These are phyloP conservation scores for Sesia apiformis DNA, from an alignment of 2,888 invertebrate species.

Conservation along the genomic window DNA sequence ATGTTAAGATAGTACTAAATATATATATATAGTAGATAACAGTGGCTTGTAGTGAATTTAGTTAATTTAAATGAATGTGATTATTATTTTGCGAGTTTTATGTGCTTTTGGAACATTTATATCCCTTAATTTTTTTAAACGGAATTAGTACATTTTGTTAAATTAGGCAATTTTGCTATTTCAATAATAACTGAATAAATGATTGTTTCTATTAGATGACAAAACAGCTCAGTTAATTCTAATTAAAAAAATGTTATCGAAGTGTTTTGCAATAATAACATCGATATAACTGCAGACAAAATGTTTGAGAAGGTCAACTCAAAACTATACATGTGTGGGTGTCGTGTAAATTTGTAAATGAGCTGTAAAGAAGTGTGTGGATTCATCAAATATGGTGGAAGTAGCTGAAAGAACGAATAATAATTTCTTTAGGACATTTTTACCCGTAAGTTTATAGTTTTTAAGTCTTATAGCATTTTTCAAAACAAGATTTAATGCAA, in stretches of 20 bases:
- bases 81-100: too few species aligned
- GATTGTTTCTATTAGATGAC: constrained; percentile 1
- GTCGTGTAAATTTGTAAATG: constrained; percentile 32
- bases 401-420: constrained; percentile 45
- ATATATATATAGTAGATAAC: too few species aligned
- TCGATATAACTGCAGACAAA: constrained; percentile 5
- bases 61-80: too few species aligned
- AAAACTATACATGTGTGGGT: constrained; percentile 33
- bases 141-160: too few species aligned
- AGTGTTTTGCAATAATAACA: not conserved
- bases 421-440: constrained; percentile 56
- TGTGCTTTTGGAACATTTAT: too few species aligned
- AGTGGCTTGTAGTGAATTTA: too few species aligned
- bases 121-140: too few species aligned
- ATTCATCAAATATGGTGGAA: constrained; percentile 50
- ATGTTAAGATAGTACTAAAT: too few species aligned
- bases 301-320: constrained; percentile 27
- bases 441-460: constrained; percentile 50
- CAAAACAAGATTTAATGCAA: too few species aligned
- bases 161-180: too few species aligned
- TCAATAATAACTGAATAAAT: not conserved
- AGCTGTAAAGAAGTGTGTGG: constrained; percentile 4
- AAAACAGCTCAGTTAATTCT: constrained; percentile 1
- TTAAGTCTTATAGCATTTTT: too few species aligned
- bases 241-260: not conserved